These are phyloP conservation scores for Apamea monoglypha DNA, from an alignment of 2,888 invertebrate species.

Conservation along the genomic window DNA sequence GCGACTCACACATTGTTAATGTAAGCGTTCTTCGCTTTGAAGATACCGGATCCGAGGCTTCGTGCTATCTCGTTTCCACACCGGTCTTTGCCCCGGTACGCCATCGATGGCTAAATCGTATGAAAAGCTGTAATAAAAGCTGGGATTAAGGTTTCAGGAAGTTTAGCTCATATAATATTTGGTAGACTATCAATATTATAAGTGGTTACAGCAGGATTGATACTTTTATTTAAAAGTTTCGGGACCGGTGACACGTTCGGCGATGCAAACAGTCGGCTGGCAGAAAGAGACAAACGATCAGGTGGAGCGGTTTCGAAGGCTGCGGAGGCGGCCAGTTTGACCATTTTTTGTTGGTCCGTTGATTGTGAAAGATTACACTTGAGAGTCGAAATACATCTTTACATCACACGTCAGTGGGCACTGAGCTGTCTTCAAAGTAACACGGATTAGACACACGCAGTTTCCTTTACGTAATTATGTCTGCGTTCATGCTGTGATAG, in stretches of 20 bases:
- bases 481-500: slow-evolving; percentile 87
- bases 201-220: slow-evolving; percentile 33
- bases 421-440: slow-evolving; percentile 90
- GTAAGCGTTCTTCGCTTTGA: slow-evolving; percentile 86
- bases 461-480: slow-evolving; percentile 86
- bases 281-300: slow-evolving; percentile 86
- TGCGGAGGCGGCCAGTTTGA: slow-evolving; percentile 90
- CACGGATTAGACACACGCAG: slow-evolving; percentile 89
- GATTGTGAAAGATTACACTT: slow-evolving; percentile 91
- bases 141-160: slow-evolving; percentile 22
- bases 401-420: slow-evolving; percentile 91
- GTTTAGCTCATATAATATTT: slow-evolving; percentile 26
- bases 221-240: slow-evolving; percentile 68
- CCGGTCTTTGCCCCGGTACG: slow-evolving; percentile 67
- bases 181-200: slow-evolving; percentile 26
- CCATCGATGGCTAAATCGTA: slow-evolving; percentile 43
- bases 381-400: slow-evolving; percentile 91
- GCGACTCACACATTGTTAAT: slow-evolving; percentile 90
- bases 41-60: slow-evolving; percentile 86
- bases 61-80: slow-evolving; percentile 85
- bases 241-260: slow-evolving; percentile 67
- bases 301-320: slow-evolving; percentile 84
- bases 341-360: slow-evolving; percentile 90
- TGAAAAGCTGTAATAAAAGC: slow-evolving; percentile 40
- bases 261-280: slow-evolving; percentile 73